These are phyloP conservation scores for Melinaea marsaeus DNA, from an alignment of 2,888 invertebrate genomes.

Conservation along the genomic window DNA sequence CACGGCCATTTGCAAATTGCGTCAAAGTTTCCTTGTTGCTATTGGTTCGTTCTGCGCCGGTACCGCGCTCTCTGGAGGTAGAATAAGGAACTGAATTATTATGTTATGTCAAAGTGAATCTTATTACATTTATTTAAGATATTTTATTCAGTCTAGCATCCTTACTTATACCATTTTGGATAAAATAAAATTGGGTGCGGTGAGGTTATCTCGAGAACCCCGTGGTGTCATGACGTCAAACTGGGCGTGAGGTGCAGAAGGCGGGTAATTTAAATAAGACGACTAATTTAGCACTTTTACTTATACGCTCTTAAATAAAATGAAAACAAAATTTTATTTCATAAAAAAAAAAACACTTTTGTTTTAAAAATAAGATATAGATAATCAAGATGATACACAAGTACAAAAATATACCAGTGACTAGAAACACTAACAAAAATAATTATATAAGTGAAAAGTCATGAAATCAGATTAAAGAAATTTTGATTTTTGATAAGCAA, in stretches of 20 bases:
- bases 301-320: too few relatives aligned
- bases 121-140: conserved; percentile 18
- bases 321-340: too few relatives aligned
- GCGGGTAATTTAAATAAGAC: conserved; percentile 50
- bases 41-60: conserved; percentile 72
- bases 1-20: conserved; percentile 80
- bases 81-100: conserved; percentile 40
- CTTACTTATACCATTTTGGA: conserved; percentile 45
- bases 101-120: conserved; percentile 37
- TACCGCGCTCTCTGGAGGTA: conserved; percentile 57
- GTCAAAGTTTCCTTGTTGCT: conserved; percentile 71
- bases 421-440: neutral
- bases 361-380: neutral
- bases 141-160: conserved; percentile 20
- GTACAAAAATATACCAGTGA: conserved; percentile 9
- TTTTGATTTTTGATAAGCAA: too few relatives aligned
- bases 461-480: too few relatives aligned
- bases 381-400: neutral
- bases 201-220: conserved; percentile 68
- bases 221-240: conserved; percentile 72
- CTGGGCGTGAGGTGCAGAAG: conserved; percentile 69
- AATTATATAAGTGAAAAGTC: too few relatives aligned
- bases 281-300: too few relatives aligned
- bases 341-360: too few relatives aligned
- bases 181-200: conserved; percentile 66